Evolutionary conservation across 1,140 invertebrate species (phyloP).

Genomic region (Cotesia chilonis): DNA sequence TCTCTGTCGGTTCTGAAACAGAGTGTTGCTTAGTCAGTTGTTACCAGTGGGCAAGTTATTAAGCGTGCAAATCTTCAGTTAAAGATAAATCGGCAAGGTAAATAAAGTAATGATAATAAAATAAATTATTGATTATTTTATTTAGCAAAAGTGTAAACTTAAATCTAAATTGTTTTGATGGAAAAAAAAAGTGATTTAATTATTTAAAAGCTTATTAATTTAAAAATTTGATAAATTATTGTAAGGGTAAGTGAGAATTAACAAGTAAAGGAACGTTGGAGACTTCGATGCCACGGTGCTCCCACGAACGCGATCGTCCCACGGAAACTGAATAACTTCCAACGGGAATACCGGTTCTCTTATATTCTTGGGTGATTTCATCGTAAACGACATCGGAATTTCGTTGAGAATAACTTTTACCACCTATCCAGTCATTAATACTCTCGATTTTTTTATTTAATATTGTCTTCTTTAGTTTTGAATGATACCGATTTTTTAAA

Average conservation of each 20-base stretch:
- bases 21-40: constrained; percentile 15
- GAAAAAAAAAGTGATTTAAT: too few species aligned
- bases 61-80: not conserved
- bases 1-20: constrained; percentile 2
- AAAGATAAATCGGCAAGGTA: not conserved
- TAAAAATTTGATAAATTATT: not conserved
- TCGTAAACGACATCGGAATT: constrained; percentile 26
- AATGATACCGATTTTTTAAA: not conserved
- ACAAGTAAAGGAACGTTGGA: constrained; percentile 13
- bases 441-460: constrained; percentile 28
- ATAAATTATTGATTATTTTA: not conserved
- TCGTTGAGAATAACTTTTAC: constrained; percentile 30
- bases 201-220: not conserved
- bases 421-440: constrained; percentile 11
- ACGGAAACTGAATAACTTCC: constrained; percentile 34
- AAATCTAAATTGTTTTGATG: too few species aligned
- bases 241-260: not conserved
- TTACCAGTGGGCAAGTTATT: constrained; percentile 1
- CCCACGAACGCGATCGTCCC: constrained; percentile 24
- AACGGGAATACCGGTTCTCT: constrained; percentile 37
- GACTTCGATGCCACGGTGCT: constrained; percentile 34
- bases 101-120: not conserved
- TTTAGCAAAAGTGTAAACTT: not conserved
- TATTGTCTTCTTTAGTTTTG: not conserved
- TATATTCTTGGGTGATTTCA: constrained; percentile 23